Percentiles rank a stretch among this genome's conserved stretches.
Conservation (phyloP, 2,888 invertebrate species). For the Nemapogon koenigi region DNA sequence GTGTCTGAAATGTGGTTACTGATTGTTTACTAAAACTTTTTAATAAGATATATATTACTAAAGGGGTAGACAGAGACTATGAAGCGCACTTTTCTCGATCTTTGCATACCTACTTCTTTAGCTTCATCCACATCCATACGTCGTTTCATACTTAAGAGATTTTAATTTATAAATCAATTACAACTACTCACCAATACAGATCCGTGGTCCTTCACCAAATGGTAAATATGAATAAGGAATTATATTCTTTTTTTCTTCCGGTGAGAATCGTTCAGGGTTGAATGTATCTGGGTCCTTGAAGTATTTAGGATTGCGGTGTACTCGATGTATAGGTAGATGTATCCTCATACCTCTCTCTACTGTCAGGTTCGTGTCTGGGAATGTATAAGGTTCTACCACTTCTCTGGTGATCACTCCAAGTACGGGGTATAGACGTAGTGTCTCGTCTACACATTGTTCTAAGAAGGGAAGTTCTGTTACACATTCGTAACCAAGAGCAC, state of each 20-base stretch:
- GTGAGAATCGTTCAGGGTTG: constrained; percentile 8
- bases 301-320: constrained; percentile 9
- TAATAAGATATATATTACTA: too few species aligned
- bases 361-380: neutral
- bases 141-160: too few species aligned
- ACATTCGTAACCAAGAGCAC: constrained; percentile 29
- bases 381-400: constrained; percentile 1
- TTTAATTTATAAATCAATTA: too few species aligned
- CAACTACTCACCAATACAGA: constrained; percentile 9
- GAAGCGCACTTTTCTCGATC: too few species aligned
- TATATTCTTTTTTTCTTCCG: constrained; percentile 5
- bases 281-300: constrained; percentile 7
- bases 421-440: constrained; percentile 9
- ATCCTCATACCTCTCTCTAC: constrained; percentile 5
- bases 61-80: too few species aligned
- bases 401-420: constrained; percentile 2
- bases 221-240: constrained; percentile 5
- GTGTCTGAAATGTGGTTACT: too few species aligned
- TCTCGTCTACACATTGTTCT: constrained; percentile 16
- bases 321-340: constrained; percentile 3
- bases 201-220: constrained; percentile 8
- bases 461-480: constrained; percentile 35
- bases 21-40: too few species aligned
- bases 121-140: too few species aligned
- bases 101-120: too few species aligned